Percentiles rank a stretch among this genome's conserved stretches.
These are phyloP conservation scores for Stichopus horrens DNA, from an alignment of 53 echinoderm and acorn worm species.

Conservation along the genomic window DNA sequence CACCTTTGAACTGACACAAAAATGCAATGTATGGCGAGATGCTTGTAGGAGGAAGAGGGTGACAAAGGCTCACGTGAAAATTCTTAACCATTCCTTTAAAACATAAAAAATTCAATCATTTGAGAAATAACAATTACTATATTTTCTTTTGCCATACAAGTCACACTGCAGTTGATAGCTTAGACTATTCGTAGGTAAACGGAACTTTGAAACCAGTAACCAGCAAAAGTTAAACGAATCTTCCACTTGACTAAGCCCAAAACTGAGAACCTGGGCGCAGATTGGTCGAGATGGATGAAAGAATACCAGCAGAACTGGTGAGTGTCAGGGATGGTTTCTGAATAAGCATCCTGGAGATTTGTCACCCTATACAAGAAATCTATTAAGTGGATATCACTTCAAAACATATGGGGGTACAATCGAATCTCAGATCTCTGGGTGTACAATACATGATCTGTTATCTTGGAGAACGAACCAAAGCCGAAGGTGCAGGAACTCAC, in stretches of 20 bases:
- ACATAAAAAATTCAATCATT: neutral
- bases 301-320: constrained; percentile 31
- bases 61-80: neutral
- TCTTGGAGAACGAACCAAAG: too few species aligned
- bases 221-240: constrained; percentile 25
- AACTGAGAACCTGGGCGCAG: neutral
- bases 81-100: neutral
- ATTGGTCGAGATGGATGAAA: constrained; percentile 17
- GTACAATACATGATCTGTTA: too few species aligned
- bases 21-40: too few species aligned
- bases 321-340: constrained; percentile 20
- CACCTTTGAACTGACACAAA: too few species aligned
- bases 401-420: constrained; percentile 23
- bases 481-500: too few species aligned
- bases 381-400: constrained; percentile 39
- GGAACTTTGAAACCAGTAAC: neutral
- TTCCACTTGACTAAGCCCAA: constrained; percentile 27
- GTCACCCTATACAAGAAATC: constrained; percentile 33
- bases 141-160: neutral
- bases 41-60: too few species aligned
- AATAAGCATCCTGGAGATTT: constrained; percentile 17
- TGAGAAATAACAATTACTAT: neutral
- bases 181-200: neutral
- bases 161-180: neutral
- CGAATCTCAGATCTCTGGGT: neutral